Conservation (phyloP, 2,113 vertebrate species). For the Neolamprologus tretocephalus region DNA sequence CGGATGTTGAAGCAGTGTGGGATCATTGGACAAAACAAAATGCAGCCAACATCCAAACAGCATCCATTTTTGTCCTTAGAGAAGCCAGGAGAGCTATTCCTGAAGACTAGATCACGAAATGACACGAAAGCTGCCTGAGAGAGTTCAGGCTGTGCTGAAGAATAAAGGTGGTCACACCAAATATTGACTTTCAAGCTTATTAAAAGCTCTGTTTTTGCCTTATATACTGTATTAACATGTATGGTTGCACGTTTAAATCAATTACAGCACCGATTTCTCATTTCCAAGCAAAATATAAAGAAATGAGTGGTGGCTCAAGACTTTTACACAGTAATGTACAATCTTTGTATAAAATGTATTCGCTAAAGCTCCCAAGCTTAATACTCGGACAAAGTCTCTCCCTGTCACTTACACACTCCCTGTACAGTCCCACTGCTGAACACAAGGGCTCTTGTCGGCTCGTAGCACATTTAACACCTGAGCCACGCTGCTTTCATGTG, state of each 20-base stretch:
- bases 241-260: not conserved
- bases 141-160: not conserved
- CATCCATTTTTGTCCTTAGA: accelerated
- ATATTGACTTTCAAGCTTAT: not conserved
- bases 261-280: not conserved
- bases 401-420: not conserved
- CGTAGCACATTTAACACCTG: conserved; percentile 1
- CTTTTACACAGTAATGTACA: not conserved
- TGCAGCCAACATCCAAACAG: not conserved
- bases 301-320: not conserved
- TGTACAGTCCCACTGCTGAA: not conserved
- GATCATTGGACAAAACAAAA: not conserved
- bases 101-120: not conserved
- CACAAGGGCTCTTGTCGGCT: conserved; percentile 20
- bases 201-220: not conserved
- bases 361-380: conserved; percentile 1
- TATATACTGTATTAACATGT: not conserved
- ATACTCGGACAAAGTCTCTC: conserved; percentile 27
- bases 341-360: conserved; percentile 20
- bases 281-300: not conserved
- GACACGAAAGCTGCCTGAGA: not conserved
- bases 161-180: not conserved
- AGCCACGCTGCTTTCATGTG: not conserved
- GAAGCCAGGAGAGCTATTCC: not conserved
- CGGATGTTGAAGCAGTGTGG: not conserved